A percentile compares a stretch with the other conserved stretches of the same genome.
Conservation (phyloP, 2,888 invertebrate species). For the Pseudococcus jackbeardsleyi region DNA sequence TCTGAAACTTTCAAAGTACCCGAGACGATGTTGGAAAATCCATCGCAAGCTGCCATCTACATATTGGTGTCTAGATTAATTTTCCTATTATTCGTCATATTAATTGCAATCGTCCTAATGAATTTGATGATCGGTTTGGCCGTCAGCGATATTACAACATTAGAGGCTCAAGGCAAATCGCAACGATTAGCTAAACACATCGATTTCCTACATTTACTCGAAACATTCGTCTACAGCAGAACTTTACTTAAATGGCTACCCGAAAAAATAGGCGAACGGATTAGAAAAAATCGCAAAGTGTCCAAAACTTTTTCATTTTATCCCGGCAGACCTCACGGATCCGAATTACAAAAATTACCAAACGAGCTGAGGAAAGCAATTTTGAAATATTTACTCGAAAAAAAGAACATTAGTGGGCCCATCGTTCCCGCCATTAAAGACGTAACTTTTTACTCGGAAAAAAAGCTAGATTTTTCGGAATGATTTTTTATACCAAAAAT, state of each 20-base stretch:
- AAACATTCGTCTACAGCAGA: conserved; percentile 73
- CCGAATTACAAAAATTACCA: conserved; percentile 63
- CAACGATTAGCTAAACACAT: conserved; percentile 74
- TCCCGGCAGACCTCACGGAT: conserved; percentile 72
- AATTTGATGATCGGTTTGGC: conserved; percentile 76
- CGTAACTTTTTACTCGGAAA: not conserved
- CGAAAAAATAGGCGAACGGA: conserved; percentile 68
- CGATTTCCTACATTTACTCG: conserved; percentile 73
- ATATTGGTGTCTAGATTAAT: conserved; percentile 72
- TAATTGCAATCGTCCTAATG: conserved; percentile 75
- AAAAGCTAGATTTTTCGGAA: not conserved
- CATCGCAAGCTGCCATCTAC: conserved; percentile 70
- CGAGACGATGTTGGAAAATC: too few species aligned
- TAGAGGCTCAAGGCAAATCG: conserved; percentile 74
- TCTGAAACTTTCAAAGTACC: conserved; percentile 70
- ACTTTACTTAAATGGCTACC: conserved; percentile 71
- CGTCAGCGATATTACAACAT: conserved; percentile 75
- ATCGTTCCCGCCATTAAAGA: not conserved
- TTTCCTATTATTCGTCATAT: conserved; percentile 73
- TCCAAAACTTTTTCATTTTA: conserved; percentile 70
- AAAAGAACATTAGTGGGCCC: conserved; percentile 1
- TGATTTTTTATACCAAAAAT: not conserved
- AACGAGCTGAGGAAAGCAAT: conserved; percentile 63
- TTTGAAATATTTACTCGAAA: conserved; percentile 59
- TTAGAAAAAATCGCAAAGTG: conserved; percentile 71